These are phyloP conservation scores for Apolygus lucorum DNA, from an alignment of 1,140 invertebrate species.

Conservation along the genomic window DNA sequence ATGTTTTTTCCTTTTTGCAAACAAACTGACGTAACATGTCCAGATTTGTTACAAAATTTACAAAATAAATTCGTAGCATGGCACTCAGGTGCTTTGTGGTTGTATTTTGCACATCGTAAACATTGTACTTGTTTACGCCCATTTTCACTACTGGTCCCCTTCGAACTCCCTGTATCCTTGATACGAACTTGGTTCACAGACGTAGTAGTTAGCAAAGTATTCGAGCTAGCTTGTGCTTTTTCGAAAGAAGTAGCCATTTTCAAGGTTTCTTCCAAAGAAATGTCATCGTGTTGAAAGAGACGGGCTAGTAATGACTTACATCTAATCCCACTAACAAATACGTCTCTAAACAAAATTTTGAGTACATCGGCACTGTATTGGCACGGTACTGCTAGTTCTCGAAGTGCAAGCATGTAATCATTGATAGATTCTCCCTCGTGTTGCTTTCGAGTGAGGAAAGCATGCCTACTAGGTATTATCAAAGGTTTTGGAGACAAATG, in stretches of 20 bases:
- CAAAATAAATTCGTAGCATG: conserved; percentile 9
- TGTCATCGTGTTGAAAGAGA: neutral
- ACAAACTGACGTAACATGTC: conserved; percentile 7
- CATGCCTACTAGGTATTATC: neutral
- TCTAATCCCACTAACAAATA: conserved; percentile 7
- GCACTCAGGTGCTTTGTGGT: conserved; percentile 4
- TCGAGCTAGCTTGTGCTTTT: too few species aligned
- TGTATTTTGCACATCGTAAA: neutral
- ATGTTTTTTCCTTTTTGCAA: neutral
- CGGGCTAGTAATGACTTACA: neutral
- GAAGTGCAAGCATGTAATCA: conserved; percentile 2
- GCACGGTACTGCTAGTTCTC: neutral
- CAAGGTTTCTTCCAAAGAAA: neutral
- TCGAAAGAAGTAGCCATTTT: neutral
- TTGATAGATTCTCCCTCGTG: neutral
- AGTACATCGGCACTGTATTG: neutral
- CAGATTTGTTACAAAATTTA: neutral
- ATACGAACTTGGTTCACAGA: neutral
- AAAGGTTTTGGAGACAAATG: conserved; percentile 4
- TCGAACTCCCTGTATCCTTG: neutral
- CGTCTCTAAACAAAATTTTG: conserved; percentile 7
- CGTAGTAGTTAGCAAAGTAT: too few species aligned
- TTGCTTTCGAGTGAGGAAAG: neutral
- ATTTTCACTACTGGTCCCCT: neutral
- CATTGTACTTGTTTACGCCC: neutral